These are phyloP conservation scores for Merodon equestris DNA, from an alignment of 2,888 invertebrate genomes.

Conservation along the genomic window DNA sequence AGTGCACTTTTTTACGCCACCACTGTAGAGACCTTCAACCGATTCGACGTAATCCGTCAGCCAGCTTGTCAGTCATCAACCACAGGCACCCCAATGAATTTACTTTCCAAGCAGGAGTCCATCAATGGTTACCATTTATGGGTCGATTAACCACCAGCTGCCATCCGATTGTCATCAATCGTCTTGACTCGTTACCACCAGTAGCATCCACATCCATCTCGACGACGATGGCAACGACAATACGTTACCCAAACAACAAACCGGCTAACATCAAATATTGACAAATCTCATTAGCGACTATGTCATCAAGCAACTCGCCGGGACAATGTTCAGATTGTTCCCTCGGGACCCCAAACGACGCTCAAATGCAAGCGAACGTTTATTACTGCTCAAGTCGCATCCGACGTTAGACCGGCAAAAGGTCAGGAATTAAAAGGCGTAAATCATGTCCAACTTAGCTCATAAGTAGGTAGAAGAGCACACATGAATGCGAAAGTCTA, in stretches of 20 bases:
- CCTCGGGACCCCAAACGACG: constrained; percentile 29
- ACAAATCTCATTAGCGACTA: constrained; percentile 61
- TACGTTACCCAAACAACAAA: constrained; percentile 25
- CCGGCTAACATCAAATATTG: constrained; percentile 55
- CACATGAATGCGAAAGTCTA: constrained; percentile 50
- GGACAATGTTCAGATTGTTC: constrained; percentile 58
- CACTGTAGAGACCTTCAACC: too few relatives aligned
- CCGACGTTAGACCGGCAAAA: constrained; percentile 55
- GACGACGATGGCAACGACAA: background rate
- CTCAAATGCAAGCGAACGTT: too few relatives aligned
- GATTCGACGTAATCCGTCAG: too few relatives aligned
- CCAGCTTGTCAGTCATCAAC: too few relatives aligned
- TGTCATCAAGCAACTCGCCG: constrained; percentile 17
- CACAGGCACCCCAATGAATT: constrained; percentile 34
- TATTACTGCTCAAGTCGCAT: constrained; percentile 33
- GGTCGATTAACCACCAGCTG: constrained; percentile 23
- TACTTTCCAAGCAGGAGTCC: constrained; percentile 49
- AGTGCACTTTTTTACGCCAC: too few relatives aligned
- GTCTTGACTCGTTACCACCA: constrained; percentile 7
- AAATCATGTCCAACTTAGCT: too few relatives aligned
- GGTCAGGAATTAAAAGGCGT: constrained; percentile 8
- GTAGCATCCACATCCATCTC: too few relatives aligned
- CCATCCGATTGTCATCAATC: constrained; percentile 40
- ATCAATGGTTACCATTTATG: constrained; percentile 57
- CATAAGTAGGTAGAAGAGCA: background rate